phyloP scores from a whole-genome alignment of 2,113 vertebrate species.

The Apaloderma vittatum region DNA sequence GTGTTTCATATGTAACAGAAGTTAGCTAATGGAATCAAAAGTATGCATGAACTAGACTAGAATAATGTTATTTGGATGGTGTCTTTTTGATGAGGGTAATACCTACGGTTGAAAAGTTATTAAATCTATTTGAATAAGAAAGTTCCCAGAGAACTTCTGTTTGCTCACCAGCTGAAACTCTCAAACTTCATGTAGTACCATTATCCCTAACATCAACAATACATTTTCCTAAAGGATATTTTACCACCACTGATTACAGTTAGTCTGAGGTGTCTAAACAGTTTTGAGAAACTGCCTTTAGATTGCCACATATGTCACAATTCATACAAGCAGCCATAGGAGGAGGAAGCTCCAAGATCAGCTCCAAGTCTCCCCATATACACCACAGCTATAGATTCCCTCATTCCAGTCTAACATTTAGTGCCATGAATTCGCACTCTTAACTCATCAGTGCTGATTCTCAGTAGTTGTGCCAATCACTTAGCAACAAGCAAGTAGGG shows the following conservation, averaged over 20 bases:
- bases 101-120: not conserved
- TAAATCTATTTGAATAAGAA: not conserved
- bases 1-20: not conserved
- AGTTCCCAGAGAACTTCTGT: not conserved
- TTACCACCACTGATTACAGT: not conserved
- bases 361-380: not conserved
- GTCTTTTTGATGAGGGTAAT: not conserved
- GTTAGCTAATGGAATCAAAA: not conserved
- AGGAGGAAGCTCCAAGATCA: not conserved
- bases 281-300: not conserved
- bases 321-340: not conserved
- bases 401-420: not conserved
- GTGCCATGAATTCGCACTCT: not conserved
- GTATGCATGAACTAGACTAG: not conserved
- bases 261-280: not conserved
- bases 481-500: not conserved
- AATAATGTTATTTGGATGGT: not conserved
- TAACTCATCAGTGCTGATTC: not conserved
- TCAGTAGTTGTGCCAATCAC: not conserved
- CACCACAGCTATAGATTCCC: not conserved
- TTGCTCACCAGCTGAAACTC: not conserved
- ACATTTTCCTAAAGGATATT: not conserved
- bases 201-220: not conserved
- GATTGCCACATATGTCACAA: not conserved
- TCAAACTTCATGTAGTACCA: not conserved